Evolutionary conservation across 1,140 invertebrate species (phyloP), one percentile per base, ranked within the genome.

Genomic region (Zeugodacus cucurbitae): DNA sequence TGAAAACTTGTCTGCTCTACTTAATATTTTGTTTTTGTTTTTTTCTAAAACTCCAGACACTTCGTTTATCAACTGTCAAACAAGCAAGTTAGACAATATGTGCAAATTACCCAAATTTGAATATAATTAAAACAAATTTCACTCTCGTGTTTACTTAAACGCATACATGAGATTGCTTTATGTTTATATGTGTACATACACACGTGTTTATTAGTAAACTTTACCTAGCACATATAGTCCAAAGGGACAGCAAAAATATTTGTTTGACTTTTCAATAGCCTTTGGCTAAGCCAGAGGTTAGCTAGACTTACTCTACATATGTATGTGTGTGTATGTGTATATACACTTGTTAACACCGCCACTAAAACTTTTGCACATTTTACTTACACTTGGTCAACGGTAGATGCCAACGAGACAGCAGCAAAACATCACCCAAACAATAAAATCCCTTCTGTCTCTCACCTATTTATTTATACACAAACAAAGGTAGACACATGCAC

Each of bases 361-460:
- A 22, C 5, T 22, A 41, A 74, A 74, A 74, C 32, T 37, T 74
- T 74, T 41, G 17, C 67, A 34, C 34, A 74, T 74, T 74, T 74
- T 74, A n/a, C 34, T 74, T 22, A 62, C n/a, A 62, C 48, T 17
- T 17, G 3, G 48, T 17, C 20, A 54, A 54, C 14, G 48, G 14
- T 54, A 54, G 48, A 3, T 54, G 48, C 48, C 48, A 54, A 4
- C 48, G 48, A 54, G 48, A 20, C 48, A 54, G 34, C 37, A 74
- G 34, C 17, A 74, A n/a, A 74, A 74, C 67, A 67, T 34, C 64
- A 74, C 5, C 67, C 67, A 74, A 74, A 74, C 20, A 74, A 74
- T 74, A 3, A 82, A 82, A 82, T 48, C 41, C 74, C 74, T 26
- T 82, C 37, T 82, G 74, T n/a, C 20, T 74, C 0, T 22, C 17